Evolutionary conservation across 2,888 invertebrate genomes (phyloP).

Genomic region (Eupithecia dodoneata): DNA sequence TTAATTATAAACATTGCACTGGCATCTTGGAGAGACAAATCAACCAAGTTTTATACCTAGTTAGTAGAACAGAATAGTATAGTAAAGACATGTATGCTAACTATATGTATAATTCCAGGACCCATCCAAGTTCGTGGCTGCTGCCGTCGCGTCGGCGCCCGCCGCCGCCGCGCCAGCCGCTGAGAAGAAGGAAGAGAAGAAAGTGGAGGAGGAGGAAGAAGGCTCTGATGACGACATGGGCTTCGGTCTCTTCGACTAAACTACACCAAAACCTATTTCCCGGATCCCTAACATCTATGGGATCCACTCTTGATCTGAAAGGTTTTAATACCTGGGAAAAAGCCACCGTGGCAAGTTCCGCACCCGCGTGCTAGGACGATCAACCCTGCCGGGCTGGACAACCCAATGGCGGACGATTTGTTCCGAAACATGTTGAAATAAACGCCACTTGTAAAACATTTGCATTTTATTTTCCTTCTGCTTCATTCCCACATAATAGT

Average conservation of each 20-base stretch:
- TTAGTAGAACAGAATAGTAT: neutral
- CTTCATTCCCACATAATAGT: too few relatives aligned
- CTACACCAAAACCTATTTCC: constrained; percentile 32
- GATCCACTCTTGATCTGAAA: constrained; percentile 8
- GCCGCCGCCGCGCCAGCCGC: constrained; percentile 86
- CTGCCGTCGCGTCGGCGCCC: constrained; percentile 85
- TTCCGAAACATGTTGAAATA: constrained; percentile 59
- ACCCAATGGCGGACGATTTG: constrained; percentile 74
- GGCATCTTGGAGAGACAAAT: constrained; percentile 68
- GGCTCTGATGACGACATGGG: constrained; percentile 98
- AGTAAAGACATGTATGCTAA: neutral
- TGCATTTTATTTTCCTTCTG: constrained; percentile 10
- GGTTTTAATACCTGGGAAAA: constrained; percentile 15
- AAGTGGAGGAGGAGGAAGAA: constrained; percentile 92
- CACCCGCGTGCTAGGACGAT: constrained; percentile 49
- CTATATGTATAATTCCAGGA: constrained; percentile 84
- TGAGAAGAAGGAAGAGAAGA: constrained; percentile 87
- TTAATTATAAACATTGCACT: constrained; percentile 58
- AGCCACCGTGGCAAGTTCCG: constrained; percentile 49
- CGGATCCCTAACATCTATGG: constrained; percentile 27
- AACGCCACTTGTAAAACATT: constrained; percentile 51
- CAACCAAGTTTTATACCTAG: neutral
- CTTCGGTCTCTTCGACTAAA: constrained; percentile 96
- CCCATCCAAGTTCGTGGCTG: constrained; percentile 95
- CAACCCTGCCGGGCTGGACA: constrained; percentile 77